phyloP scores from a whole-genome alignment of 2,888 invertebrate genomes.

The Pristionchus maxplancki region DNA sequence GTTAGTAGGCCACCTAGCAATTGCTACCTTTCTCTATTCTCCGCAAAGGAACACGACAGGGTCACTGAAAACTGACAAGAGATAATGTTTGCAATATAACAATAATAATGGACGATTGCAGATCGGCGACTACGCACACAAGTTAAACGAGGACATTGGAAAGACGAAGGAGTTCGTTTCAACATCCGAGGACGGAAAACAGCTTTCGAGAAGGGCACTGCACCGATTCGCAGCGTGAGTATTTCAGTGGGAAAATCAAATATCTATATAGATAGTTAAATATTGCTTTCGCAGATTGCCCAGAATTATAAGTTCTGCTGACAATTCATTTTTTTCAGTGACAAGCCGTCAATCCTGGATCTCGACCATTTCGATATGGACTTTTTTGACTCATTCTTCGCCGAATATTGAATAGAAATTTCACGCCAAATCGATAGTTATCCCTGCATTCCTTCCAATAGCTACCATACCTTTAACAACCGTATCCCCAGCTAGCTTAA shows the following conservation, averaged over 20 bases:
- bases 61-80: no score
- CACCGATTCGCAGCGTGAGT: constrained; percentile 37
- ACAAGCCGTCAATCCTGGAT: constrained; percentile 52
- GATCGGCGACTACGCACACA: constrained; percentile 39
- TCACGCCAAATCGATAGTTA: neutral
- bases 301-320: neutral
- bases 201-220: constrained; percentile 11
- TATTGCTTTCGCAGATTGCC: no score
- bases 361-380: constrained; percentile 62
- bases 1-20: no score
- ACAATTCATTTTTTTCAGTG: constrained; percentile 8
- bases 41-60: no score
- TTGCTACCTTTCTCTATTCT: no score
- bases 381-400: constrained; percentile 66
- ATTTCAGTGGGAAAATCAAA: neutral
- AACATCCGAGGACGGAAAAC: constrained; percentile 11
- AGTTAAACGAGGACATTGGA: neutral
- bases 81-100: no score
- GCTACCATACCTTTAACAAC: neutral
- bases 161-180: constrained; percentile 35
- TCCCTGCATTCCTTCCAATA: neutral
- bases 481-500: neutral
- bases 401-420: constrained; percentile 43
- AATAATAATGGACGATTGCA: no score
- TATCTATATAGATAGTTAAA: no score